phyloP scores from a whole-genome alignment of 2,113 vertebrate species.

The Passer domesticus region DNA sequence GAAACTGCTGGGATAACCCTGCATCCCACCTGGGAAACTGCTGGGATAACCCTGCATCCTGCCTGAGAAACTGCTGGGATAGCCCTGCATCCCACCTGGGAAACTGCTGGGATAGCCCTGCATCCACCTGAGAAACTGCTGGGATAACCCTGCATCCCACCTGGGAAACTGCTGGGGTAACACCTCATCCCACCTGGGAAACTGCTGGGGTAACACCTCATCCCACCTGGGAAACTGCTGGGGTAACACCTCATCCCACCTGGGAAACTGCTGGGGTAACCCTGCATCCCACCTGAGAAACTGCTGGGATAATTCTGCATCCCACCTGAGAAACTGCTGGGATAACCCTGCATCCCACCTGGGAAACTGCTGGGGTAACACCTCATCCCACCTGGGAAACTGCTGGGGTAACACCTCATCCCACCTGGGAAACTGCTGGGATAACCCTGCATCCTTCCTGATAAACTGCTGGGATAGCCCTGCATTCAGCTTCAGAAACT shows the following conservation, averaged over 20 bases:
- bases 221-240: neutral
- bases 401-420: neutral
- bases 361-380: neutral
- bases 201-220: neutral
- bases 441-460: no score
- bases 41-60: accelerated
- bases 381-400: no score
- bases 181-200: no score
- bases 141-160: neutral
- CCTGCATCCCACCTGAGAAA: no score
- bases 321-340: neutral
- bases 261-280: neutral
- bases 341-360: accelerated
- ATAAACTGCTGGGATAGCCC: neutral
- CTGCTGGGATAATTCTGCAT: accelerated
- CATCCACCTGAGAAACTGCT: no score
- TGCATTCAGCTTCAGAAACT: neutral
- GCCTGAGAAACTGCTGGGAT: neutral
- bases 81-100: accelerated
- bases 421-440: no score
- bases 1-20: neutral
- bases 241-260: accelerated
- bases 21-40: neutral
- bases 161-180: no score
- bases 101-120: neutral